A percentile compares a stretch with the other conserved stretches of the same genome.
These are phyloP conservation scores for Alentia gelatinosa DNA, from an alignment of 2,888 invertebrate genomes.

Conservation along the genomic window DNA sequence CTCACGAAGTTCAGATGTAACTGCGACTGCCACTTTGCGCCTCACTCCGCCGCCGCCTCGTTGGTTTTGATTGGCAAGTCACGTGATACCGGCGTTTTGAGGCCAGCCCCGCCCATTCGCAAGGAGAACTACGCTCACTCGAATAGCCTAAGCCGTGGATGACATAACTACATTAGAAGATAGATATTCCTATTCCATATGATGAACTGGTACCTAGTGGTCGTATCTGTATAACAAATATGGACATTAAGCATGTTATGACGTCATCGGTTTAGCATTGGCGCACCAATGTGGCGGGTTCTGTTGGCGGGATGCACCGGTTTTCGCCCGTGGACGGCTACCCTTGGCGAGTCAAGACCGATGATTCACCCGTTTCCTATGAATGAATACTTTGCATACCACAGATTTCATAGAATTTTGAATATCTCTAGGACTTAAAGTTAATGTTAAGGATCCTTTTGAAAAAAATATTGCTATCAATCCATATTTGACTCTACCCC, in stretches of 20 bases:
- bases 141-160: not conserved
- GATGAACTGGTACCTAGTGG: not conserved
- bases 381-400: not conserved
- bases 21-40: conserved; percentile 50
- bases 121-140: not conserved
- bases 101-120: conserved; percentile 36
- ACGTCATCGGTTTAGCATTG: not conserved
- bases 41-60: conserved; percentile 52
- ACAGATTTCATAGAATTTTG: not conserved
- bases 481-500: too few species aligned
- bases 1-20: conserved; percentile 32
- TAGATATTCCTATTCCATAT: not conserved
- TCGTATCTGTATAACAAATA: not conserved
- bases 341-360: not conserved
- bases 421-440: not conserved
- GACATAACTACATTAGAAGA: not conserved
- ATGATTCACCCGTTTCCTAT: not conserved
- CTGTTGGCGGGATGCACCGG: not conserved
- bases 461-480: too few species aligned
- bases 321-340: not conserved
- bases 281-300: not conserved
- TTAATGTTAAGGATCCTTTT: too few species aligned
- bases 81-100: conserved; percentile 15
- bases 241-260: not conserved
- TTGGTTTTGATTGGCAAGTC: conserved; percentile 31